phyloP scores from a whole-genome alignment of 2,888 invertebrate species.

The Andrena hattorfiana region DNA sequence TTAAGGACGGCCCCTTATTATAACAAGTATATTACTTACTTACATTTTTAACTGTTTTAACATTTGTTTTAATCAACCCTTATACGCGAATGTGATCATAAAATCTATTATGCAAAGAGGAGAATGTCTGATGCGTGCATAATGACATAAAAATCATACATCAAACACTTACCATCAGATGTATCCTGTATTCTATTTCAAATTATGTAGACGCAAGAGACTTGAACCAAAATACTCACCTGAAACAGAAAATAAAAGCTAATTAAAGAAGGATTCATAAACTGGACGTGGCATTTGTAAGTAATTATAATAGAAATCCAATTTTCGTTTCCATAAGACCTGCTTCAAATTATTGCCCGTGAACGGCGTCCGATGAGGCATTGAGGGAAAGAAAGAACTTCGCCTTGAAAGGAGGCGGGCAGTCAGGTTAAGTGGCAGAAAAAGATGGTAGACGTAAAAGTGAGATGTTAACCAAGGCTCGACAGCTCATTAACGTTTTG shows the following conservation, averaged over 20 bases:
- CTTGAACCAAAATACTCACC: conserved; percentile 57
- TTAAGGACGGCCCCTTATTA: no score
- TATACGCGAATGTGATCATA: no score
- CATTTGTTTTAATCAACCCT: no score
- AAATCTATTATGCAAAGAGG: no score
- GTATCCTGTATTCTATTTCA: background rate
- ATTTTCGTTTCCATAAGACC: conserved; percentile 30
- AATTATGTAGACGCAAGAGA: background rate
- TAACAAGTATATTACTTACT: background rate
- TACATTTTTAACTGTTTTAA: background rate
- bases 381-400: conserved; percentile 43
- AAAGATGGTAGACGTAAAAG: conserved; percentile 67
- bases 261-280: conserved; percentile 26
- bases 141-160: background rate
- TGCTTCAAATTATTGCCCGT: conserved; percentile 30
- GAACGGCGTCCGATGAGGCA: conserved; percentile 31
- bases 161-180: conserved; percentile 47
- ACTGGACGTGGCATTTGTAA: background rate
- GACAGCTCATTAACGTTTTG: conserved; percentile 79
- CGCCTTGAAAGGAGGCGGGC: conserved; percentile 32
- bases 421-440: conserved; percentile 54
- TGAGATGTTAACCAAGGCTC: conserved; percentile 76
- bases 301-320: conserved; percentile 7
- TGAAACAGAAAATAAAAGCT: conserved; percentile 54
- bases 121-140: no score